Conservation (phyloP, 2,888 invertebrate genomes). For the Drosophila mimica region DNA sequence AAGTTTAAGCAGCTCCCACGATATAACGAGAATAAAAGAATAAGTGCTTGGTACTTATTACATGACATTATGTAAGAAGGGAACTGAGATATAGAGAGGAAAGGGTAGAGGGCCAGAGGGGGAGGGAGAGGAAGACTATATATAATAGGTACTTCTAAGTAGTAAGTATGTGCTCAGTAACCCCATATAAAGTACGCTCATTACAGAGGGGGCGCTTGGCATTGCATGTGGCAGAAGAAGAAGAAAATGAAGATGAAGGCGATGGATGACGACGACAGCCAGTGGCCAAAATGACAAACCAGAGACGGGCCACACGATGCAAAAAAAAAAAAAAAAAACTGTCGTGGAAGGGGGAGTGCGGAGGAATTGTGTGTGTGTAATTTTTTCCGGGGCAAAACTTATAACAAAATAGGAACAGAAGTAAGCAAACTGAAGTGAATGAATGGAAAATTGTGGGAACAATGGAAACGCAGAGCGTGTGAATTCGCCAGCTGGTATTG, state of each 20-base stretch:
- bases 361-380: constrained; percentile 14
- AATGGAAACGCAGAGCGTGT: constrained; percentile 73
- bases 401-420: constrained; percentile 79
- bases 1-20: constrained; percentile 46
- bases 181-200: constrained; percentile 70
- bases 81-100: background rate
- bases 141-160: constrained; percentile 26
- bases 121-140: constrained; percentile 10
- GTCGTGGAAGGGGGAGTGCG: background rate
- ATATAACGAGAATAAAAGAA: constrained; percentile 2
- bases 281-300: constrained; percentile 53
- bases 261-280: constrained; percentile 48
- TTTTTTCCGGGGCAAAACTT: constrained; percentile 66
- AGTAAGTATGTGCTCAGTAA: constrained; percentile 52
- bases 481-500: constrained; percentile 59
- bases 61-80: constrained; percentile 3
- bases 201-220: constrained; percentile 56
- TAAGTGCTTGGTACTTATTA: background rate
- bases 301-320: constrained; percentile 16
- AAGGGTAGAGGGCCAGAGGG: background rate
- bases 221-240: constrained; percentile 53
- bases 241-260: constrained; percentile 12
- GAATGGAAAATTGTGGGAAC: constrained; percentile 82
- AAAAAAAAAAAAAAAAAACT: background rate
- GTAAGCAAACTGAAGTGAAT: constrained; percentile 76